A percentile compares a stretch with the other conserved stretches of the same genome.
These are phyloP conservation scores for Chionodraco myersi DNA, from an alignment of 2,113 vertebrate genomes.

Conservation along the genomic window DNA sequence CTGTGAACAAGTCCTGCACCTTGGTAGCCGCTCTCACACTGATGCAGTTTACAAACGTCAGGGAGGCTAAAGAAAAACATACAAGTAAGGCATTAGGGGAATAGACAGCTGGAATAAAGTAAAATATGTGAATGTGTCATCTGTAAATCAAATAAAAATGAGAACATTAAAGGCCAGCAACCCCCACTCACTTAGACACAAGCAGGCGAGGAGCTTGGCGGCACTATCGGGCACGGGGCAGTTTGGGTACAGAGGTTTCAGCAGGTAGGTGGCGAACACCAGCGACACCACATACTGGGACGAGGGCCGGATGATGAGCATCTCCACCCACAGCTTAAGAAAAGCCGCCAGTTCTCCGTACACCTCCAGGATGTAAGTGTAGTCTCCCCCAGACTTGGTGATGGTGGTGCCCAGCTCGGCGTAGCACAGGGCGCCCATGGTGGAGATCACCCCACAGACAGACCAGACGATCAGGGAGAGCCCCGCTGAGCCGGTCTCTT, in stretches of 20 bases:
- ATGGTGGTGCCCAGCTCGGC: conserved; percentile 85
- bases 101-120: neutral
- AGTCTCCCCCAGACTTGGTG: conserved; percentile 82
- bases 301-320: conserved; percentile 84
- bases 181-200: conserved; percentile 83
- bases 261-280: conserved; percentile 83
- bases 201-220: conserved; percentile 81
- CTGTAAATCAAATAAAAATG: neutral
- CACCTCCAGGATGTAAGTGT: conserved; percentile 83
- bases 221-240: conserved; percentile 75
- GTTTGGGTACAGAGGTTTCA: conserved; percentile 82
- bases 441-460: conserved; percentile 79
- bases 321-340: conserved; percentile 84
- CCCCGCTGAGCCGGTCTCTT: conserved; percentile 79
- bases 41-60: conserved; percentile 85
- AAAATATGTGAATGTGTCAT: neutral
- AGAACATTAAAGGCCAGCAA: neutral
- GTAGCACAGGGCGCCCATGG: conserved; percentile 84
- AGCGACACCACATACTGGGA: conserved; percentile 84
- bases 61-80: conserved; percentile 55
- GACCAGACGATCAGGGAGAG: conserved; percentile 82
- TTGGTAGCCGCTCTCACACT: conserved; percentile 83
- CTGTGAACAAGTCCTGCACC: conserved; percentile 83
- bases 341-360: conserved; percentile 82
- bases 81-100: neutral